Evolutionary conservation across 2,888 invertebrate genomes (phyloP).

Genomic region (Ormyrus rosae): DNA sequence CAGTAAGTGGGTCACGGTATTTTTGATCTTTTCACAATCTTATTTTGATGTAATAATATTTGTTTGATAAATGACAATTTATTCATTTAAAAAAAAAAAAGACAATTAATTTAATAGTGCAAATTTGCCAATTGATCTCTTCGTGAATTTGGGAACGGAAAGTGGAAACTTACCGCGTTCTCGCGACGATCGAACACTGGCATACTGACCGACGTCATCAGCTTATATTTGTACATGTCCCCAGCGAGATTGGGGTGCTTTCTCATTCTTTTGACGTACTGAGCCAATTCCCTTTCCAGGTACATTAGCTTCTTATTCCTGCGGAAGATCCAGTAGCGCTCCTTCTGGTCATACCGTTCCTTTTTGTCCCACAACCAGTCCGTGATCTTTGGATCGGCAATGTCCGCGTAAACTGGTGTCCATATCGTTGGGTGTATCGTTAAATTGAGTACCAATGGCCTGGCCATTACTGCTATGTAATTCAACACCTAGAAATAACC

Average conservation of each 20-base stretch:
- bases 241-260: slow-evolving; percentile 65
- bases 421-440: slow-evolving; percentile 94
- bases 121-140: no score
- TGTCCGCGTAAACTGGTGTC: slow-evolving; percentile 97
- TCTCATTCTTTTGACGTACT: slow-evolving; percentile 78
- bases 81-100: not conserved
- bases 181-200: slow-evolving; percentile 93
- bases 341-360: slow-evolving; percentile 87
- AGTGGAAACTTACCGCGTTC: slow-evolving; percentile 83
- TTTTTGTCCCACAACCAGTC: slow-evolving; percentile 93
- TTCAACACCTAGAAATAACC: slow-evolving; percentile 80
- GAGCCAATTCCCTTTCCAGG: slow-evolving; percentile 81
- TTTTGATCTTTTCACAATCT: no score
- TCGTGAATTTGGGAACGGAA: no score
- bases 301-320: slow-evolving; percentile 80
- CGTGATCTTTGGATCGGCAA: slow-evolving; percentile 92
- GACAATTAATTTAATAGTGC: no score
- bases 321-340: slow-evolving; percentile 83
- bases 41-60: no score
- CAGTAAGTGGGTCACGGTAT: no score
- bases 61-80: no score
- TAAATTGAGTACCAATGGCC: slow-evolving; percentile 92
- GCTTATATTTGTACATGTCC: slow-evolving; percentile 78
- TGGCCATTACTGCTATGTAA: slow-evolving; percentile 97
- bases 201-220: slow-evolving; percentile 95